Conservation (phyloP, 2,797 vertebrate genomes). For the Dipus sagitta region DNA sequence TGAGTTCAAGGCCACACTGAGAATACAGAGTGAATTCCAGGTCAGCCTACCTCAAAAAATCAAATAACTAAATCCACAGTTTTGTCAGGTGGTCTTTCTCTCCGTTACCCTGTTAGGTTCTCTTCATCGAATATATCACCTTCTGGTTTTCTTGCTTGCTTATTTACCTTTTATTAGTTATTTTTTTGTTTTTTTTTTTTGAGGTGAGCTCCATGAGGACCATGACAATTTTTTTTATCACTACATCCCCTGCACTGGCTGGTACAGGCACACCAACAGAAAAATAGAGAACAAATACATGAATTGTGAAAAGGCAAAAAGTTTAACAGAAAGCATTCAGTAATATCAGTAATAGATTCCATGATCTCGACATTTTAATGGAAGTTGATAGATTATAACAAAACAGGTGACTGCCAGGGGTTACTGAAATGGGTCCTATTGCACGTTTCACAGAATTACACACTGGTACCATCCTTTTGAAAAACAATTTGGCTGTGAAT, state of each 20-base stretch:
- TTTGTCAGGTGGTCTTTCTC: background rate
- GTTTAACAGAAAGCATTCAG: background rate
- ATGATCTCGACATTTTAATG: background rate
- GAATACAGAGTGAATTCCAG: too few species aligned
- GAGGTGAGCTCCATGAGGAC: background rate
- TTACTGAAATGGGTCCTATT: background rate
- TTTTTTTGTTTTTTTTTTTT: too few species aligned
- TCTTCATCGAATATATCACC: background rate
- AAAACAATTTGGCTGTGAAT: slow-evolving; percentile 41
- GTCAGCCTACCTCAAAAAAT: too few species aligned
- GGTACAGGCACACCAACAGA: background rate
- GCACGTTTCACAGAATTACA: background rate
- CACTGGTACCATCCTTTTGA: background rate
- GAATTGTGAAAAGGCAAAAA: background rate
- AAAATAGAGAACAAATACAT: background rate
- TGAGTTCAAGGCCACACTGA: too few species aligned
- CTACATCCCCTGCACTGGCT: background rate
- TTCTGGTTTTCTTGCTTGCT: background rate
- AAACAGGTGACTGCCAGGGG: background rate
- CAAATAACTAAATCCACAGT: too few species aligned
- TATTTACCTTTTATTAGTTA: background rate
- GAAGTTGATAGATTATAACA: slow-evolving; percentile 44
- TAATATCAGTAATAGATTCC: background rate
- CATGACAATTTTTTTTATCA: background rate
- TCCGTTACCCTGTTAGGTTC: background rate